These are phyloP conservation scores for Raja brachyura DNA, from an alignment of 2,113 vertebrate genomes.

Conservation along the genomic window DNA sequence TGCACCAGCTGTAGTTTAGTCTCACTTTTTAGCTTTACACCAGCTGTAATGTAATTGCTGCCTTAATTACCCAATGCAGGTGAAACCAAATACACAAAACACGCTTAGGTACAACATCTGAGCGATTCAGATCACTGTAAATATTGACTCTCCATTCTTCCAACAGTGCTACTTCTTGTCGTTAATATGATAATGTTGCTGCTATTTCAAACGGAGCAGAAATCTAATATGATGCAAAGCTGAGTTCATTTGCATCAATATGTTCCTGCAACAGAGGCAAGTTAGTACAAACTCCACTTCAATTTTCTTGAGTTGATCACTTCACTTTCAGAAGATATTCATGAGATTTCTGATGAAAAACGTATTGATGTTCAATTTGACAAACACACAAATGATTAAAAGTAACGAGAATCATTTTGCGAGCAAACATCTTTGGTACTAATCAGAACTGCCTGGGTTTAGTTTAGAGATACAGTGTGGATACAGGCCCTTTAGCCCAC, in stretches of 20 bases:
- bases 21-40: not conserved
- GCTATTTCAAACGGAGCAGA: not conserved
- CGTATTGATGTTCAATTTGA: not conserved
- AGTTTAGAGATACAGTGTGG: not conserved
- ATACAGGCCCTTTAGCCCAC: too few relatives aligned
- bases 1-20: not conserved
- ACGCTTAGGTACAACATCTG: not conserved
- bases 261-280: not conserved
- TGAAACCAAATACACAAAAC: not conserved
- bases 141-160: not conserved
- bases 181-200: not conserved
- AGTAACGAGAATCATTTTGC: not conserved
- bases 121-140: not conserved
- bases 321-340: not conserved
- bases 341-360: conserved; percentile 10
- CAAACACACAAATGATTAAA: not conserved
- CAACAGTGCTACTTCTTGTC: not conserved
- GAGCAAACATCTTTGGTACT: not conserved
- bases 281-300: not conserved
- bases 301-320: not conserved
- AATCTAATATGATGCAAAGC: not conserved
- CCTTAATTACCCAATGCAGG: not conserved
- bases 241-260: not conserved
- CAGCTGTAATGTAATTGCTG: not conserved
- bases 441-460: not conserved